Evolutionary conservation across 2,888 invertebrate species (phyloP), one percentile per base, ranked within the genome.

Genomic region (Philereme vetulata): DNA sequence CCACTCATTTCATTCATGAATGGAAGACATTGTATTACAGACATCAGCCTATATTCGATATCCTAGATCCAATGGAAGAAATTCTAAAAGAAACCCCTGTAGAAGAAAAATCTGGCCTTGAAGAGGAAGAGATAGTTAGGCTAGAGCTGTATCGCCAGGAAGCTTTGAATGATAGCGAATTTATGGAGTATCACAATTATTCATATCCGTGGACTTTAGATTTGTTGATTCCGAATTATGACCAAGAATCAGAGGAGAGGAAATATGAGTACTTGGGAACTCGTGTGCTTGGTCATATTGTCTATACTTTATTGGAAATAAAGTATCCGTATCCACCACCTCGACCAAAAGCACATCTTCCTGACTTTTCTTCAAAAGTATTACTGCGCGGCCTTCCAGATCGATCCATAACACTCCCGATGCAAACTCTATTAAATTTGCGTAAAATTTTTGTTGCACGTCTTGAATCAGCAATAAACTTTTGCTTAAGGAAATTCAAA

Each of bases 21-120:
- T 94, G 94, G 93, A 93, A 93, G 73, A 81, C 81, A 21, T 79
- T 94, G 47, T 95, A 94, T 73, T 81, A 90, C 47, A 93, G 90
- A 67, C 85, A 87, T 42, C 90, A 94, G 71, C 90, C 94, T 4
- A 91, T 95, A 60, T 92, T 93, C 71, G 93, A 93, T 67, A 76
- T 88, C 53, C 64, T 92, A 4, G 80, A 86, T 35, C 88, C 93
- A 10, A 78, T 87, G 50, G 90, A 93, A 73, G 76, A 81, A 45
- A 65, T 88, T 59, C 69, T 90, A 38, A 84, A 82, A 70, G 85
- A 86, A 40, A 68, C 67, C 4, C 77, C 72, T 2, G 42, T 71
- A 8, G 87, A 87, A 67, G 78, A 85, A 64, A 77, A 82, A 46
- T 60, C 75, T 7, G 56, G 60, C 3, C 74, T 82, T 4, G 82